Base-by-base conservation (phyloP, 1,140 invertebrate species). In the Steinernema feltiae region DNA sequence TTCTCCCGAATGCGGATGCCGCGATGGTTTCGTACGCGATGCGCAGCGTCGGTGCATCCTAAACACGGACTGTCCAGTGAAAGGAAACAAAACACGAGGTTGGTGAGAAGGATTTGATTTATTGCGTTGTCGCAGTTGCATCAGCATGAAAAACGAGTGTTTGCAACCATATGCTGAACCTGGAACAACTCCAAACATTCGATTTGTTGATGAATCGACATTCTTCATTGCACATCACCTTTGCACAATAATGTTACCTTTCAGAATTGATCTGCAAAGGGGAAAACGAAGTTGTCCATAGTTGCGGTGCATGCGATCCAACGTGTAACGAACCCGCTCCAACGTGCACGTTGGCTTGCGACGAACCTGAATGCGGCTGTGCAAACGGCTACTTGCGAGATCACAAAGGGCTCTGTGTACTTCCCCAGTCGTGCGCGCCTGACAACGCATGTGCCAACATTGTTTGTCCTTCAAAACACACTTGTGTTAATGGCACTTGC, bases 261-360 rank as follows among this genome's bases (percentile, higher is more conserved):
- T 48, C 29, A 69, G 30, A 30, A 3, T 32, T 77, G 12, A 48
- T 76, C n/a, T 78, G 77, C 70, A 63, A 70, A 15, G 69, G 69
- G 24, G 24, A 24, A 7, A 78, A 78, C 69, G 77, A 78, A 32
- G 21, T 76, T 7, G 32, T 70, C 7, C 76, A 76, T 35, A 53
- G 53, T 1, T 79, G 78, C 46, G 78, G 78, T 21, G 78, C 78
- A n/a, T 79, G 78, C 32, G 78, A 79, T 27, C n/a, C 46, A n/a
- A 35, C 78, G 21, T 79, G 78, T 46, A 31, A 78, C 21, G 12
- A 32, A 21, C 73, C 79, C n/a, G 21, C 72, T 7, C 18, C 27
- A 32, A 27, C 76, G n/a, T 79, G 78, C 32, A 30, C 79, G 21
- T 69, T 79, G 46, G 27, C 80, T 12, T 79, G 78, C 41, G 31